These are phyloP conservation scores for Microchirus variegatus DNA, from an alignment of 2,797 vertebrate species.

Conservation along the genomic window DNA sequence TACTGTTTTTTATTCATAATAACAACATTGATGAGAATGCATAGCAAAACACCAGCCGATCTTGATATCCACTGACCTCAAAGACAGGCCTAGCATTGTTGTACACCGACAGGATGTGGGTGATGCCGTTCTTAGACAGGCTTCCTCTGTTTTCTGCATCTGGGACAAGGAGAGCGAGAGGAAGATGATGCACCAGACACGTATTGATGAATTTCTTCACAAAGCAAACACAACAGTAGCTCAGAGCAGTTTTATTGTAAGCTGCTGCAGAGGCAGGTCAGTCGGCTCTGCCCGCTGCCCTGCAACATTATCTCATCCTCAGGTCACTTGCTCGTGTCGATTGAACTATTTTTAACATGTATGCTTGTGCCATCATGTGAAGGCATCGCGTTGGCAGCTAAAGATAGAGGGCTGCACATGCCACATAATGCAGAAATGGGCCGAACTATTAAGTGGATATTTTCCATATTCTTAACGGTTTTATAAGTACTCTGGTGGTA, in stretches of 20 bases:
- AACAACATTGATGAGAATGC: not conserved
- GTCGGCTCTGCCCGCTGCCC: conserved; percentile 7
- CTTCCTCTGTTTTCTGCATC: conserved; percentile 87
- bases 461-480: not conserved
- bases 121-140: conserved; percentile 84
- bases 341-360: conserved; percentile 65
- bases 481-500: too few species aligned
- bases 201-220: not conserved
- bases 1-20: not conserved
- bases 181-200: not conserved
- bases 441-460: not conserved
- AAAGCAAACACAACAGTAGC: conserved; percentile 1
- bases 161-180: conserved; percentile 54
- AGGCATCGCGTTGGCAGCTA: conserved; percentile 47
- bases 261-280: conserved; percentile 5
- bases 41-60: conserved; percentile 6
- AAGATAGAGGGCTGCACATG: conserved; percentile 56
- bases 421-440: conserved; percentile 28
- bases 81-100: conserved; percentile 85
- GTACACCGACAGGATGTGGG: conserved; percentile 90
- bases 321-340: conserved; percentile 40
- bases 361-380: conserved; percentile 31
- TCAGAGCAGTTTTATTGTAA: not conserved
- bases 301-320: conserved; percentile 14
- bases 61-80: conserved; percentile 76